A percentile compares a stretch with the other conserved stretches of the same genome.
Evolutionary conservation across 53 echinoderm and acorn worm genomes (phyloP).

Genomic region (Stichopus horrens): DNA sequence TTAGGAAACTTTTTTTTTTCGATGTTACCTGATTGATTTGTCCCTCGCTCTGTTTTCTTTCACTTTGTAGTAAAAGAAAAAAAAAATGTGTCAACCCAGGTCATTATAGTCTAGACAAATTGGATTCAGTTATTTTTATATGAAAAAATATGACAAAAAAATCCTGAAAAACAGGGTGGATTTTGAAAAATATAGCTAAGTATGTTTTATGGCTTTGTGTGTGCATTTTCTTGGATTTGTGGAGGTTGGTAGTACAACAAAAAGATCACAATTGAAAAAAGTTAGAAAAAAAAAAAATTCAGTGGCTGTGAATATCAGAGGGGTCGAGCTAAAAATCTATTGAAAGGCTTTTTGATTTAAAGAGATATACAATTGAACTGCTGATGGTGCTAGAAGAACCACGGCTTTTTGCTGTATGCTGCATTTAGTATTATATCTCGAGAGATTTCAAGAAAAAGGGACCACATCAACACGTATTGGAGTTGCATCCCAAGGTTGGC

Average conservation of each 20-base stretch:
- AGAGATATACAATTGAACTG: not conserved
- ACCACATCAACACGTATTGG: too few relatives aligned
- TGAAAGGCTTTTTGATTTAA: not conserved
- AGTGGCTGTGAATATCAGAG: not conserved
- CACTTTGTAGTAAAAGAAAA: not conserved
- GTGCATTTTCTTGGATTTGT: too few relatives aligned
- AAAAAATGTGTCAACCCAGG: constrained; percentile 4
- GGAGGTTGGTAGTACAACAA: too few relatives aligned
- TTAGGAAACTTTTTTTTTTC: too few relatives aligned
- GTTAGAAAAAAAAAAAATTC: not conserved
- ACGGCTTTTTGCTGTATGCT: not conserved
- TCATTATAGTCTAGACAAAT: constrained; percentile 23
- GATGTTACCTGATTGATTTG: too few relatives aligned
- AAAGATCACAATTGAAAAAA: too few relatives aligned
- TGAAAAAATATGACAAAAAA: constrained; percentile 20
- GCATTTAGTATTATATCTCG: too few relatives aligned
- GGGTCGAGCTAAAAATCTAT: not conserved
- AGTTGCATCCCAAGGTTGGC: too few relatives aligned
- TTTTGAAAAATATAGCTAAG: not conserved
- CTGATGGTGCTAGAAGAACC: not conserved
- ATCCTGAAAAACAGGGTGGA: constrained; percentile 27
- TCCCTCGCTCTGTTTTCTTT: not conserved
- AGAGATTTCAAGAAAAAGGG: too few relatives aligned
- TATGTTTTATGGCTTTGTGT: too few relatives aligned
- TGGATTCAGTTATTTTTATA: constrained; percentile 40